These are phyloP conservation scores for Ladona fulva DNA, from an alignment of 1,140 invertebrate genomes.

Conservation along the genomic window DNA sequence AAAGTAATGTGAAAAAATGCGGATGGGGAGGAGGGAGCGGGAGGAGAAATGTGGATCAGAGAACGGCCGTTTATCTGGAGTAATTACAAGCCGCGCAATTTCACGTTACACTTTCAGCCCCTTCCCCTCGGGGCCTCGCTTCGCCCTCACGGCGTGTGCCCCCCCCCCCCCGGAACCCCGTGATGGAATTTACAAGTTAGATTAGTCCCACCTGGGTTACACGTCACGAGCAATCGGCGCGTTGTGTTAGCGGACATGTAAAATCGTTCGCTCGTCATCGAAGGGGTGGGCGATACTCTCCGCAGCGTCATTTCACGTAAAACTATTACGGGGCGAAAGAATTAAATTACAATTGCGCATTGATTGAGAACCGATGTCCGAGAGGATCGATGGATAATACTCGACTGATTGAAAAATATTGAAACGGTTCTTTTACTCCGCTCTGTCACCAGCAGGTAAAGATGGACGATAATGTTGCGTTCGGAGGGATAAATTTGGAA, in stretches of 20 bases:
- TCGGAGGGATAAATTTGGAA: too few relatives aligned
- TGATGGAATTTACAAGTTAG: slow-evolving; percentile 6
- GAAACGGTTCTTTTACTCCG: too few relatives aligned
- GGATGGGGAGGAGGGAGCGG: neutral
- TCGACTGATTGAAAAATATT: too few relatives aligned
- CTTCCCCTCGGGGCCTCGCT: neutral
- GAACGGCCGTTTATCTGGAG: neutral
- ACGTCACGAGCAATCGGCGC: neutral
- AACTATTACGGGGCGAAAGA: neutral
- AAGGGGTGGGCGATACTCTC: neutral
- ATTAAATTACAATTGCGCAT: slow-evolving; percentile 3
- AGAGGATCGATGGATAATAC: too few relatives aligned
- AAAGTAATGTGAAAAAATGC: neutral
- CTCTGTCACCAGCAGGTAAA: too few relatives aligned
- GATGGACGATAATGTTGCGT: too few relatives aligned
- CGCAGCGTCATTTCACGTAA: neutral
- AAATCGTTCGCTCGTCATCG: neutral
- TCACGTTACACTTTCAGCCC: neutral
- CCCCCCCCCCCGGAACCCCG: neutral
- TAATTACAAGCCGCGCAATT: neutral
- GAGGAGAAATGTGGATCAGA: neutral
- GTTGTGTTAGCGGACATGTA: neutral
- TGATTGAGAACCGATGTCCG: neutral
- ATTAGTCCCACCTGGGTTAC: slow-evolving; percentile 7
- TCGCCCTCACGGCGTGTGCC: neutral